Evolutionary conservation across 2,113 vertebrate species (phyloP).

Genomic region (Aldabrachelys gigantea): DNA sequence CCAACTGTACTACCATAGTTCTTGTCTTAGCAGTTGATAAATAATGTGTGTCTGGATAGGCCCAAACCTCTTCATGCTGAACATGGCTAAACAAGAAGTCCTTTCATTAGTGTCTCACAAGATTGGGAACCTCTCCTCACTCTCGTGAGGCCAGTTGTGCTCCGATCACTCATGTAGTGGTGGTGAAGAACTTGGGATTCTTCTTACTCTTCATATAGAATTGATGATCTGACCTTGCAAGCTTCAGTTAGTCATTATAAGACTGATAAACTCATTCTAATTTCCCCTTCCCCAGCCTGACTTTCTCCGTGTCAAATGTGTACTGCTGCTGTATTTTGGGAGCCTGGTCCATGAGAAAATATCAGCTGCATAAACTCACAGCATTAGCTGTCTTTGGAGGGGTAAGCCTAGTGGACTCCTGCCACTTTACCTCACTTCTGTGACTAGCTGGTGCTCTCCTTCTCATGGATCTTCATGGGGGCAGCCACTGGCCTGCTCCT

Average conservation of each 20-base stretch:
- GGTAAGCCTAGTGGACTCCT: not conserved
- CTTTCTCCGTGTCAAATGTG: not conserved
- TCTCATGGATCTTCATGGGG: not conserved
- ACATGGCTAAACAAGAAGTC: not conserved
- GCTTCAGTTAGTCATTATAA: not conserved
- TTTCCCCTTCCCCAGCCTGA: not conserved
- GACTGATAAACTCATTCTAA: not conserved
- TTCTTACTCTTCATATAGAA: not conserved
- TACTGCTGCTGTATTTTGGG: not conserved
- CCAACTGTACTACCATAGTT: not conserved
- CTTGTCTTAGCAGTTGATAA: not conserved
- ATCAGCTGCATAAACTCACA: not conserved
- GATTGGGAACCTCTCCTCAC: not conserved
- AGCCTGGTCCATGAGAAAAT: not conserved
- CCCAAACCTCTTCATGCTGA: not conserved
- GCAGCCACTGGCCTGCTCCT: not conserved
- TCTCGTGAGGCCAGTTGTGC: not conserved
- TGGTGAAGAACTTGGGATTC: not conserved
- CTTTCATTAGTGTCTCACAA: not conserved
- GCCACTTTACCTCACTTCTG: not conserved
- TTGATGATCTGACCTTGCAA: not conserved
- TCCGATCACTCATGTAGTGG: not conserved
- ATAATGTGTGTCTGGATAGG: not conserved
- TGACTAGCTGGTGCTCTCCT: not conserved
- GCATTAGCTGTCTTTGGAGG: not conserved